Conservation (phyloP, 2,113 vertebrate species). For the Brevimyrus niger region DNA sequence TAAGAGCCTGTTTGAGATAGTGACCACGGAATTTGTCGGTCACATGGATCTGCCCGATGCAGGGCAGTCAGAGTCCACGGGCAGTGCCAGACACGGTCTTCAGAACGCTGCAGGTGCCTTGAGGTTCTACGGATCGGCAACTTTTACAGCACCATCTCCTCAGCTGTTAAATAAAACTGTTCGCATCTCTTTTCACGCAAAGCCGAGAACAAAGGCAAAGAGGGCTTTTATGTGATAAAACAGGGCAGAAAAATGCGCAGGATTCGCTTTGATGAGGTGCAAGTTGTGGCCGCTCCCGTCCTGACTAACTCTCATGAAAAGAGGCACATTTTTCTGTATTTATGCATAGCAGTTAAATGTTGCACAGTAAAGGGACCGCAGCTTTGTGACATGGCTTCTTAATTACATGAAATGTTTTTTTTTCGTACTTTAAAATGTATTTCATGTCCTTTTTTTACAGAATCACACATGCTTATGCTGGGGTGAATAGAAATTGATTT, state of each 20-base stretch:
- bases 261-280: slow-evolving; percentile 38
- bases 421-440: slow-evolving; percentile 3
- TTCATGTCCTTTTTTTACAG: not conserved
- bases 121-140: slow-evolving; percentile 6
- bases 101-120: slow-evolving; percentile 31
- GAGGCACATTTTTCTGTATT: slow-evolving; percentile 44
- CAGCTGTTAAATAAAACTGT: slow-evolving; percentile 26
- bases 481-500: not conserved
- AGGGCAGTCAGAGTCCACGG: not conserved
- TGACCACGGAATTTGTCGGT: not conserved
- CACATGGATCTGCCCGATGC: not conserved
- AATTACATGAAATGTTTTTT: slow-evolving; percentile 1
- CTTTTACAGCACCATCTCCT: not conserved
- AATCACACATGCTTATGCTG: not conserved
- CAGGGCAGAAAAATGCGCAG: slow-evolving; percentile 35
- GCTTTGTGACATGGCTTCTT: slow-evolving; percentile 46
- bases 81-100: not conserved
- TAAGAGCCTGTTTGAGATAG: not conserved
- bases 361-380: slow-evolving; percentile 47
- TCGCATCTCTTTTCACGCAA: slow-evolving; percentile 32
- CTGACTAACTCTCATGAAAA: slow-evolving; percentile 45
- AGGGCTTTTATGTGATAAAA: slow-evolving; percentile 44
- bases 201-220: slow-evolving; percentile 44
- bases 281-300: slow-evolving; percentile 40
- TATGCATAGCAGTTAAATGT: slow-evolving; percentile 54